These are phyloP conservation scores for Cheilosia vernalis DNA, from an alignment of 2,888 invertebrate species.

Conservation along the genomic window DNA sequence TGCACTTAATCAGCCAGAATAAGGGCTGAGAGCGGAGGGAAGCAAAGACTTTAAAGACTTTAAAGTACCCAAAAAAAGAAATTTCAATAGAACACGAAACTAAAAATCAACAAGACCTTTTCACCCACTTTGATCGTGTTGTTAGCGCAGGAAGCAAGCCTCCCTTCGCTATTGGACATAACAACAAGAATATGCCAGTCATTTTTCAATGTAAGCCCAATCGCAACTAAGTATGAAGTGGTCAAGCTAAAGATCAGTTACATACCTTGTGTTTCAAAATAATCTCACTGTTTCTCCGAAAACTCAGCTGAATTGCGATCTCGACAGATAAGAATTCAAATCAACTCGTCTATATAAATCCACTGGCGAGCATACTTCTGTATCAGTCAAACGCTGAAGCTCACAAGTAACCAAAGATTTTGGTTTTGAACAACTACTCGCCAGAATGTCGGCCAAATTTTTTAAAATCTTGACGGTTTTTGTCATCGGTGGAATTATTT, in stretches of 20 bases:
- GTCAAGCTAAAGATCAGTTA: not conserved
- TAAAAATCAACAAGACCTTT: too few species aligned
- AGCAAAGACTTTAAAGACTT: too few species aligned
- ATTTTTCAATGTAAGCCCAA: not conserved
- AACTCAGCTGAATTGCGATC: not conserved
- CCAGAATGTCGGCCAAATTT: not conserved
- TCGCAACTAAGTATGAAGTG: not conserved
- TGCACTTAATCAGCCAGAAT: too few species aligned
- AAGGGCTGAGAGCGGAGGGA: too few species aligned
- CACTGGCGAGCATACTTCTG: not conserved
- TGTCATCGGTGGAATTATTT: not conserved
- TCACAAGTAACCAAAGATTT: not conserved
- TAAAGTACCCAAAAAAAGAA: too few species aligned
- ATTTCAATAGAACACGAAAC: too few species aligned
- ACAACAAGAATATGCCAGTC: not conserved
- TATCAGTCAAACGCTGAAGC: not conserved
- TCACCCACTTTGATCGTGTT: too few species aligned
- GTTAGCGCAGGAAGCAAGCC: too few species aligned
- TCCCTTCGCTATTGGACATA: too few species aligned
- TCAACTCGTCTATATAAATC: not conserved
- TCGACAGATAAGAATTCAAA: not conserved
- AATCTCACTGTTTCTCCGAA: not conserved
- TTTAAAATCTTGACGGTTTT: not conserved
- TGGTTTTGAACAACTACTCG: not conserved
- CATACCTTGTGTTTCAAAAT: not conserved